These are phyloP conservation scores for Drosophila affinis DNA, from an alignment of 2,888 invertebrate genomes.

Conservation along the genomic window DNA sequence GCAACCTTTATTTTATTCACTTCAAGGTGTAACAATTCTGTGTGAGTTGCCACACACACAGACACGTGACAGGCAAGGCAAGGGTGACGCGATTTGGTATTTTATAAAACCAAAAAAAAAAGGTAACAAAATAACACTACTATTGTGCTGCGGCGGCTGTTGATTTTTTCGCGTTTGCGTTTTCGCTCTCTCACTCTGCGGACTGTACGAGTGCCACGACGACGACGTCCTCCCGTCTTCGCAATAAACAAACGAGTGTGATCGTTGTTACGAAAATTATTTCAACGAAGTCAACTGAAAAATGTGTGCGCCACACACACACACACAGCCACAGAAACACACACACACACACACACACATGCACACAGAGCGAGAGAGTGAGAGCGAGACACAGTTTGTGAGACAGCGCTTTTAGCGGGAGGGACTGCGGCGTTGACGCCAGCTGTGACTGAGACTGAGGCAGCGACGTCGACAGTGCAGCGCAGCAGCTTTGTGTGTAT, in stretches of 20 bases:
- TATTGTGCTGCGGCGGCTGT: slow-evolving; percentile 42
- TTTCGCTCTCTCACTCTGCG: slow-evolving; percentile 43
- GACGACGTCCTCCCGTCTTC: slow-evolving; percentile 79
- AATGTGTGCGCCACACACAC: slow-evolving; percentile 57
- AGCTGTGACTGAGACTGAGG: slow-evolving; percentile 22
- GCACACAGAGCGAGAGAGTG: slow-evolving; percentile 15
- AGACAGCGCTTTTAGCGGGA: slow-evolving; percentile 1
- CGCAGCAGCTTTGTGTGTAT: slow-evolving; percentile 60
- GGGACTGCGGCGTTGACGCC: slow-evolving; percentile 18
- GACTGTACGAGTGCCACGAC: slow-evolving; percentile 49
- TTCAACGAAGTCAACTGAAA: slow-evolving; percentile 80
- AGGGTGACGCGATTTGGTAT: not conserved
- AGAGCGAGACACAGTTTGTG: not conserved
- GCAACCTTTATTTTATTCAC: slow-evolving; percentile 16
- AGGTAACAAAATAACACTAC: slow-evolving; percentile 24
- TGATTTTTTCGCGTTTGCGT: slow-evolving; percentile 8
- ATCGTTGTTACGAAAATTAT: slow-evolving; percentile 82
- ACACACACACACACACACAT: slow-evolving; percentile 21
- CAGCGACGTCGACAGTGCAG: slow-evolving; percentile 48
- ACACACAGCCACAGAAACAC: slow-evolving; percentile 22
- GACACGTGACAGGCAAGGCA: slow-evolving; percentile 3
- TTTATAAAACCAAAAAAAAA: slow-evolving; percentile 13
- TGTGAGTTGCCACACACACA: slow-evolving; percentile 30
- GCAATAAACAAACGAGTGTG: slow-evolving; percentile 83
- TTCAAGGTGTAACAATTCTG: not conserved